phyloP scores from a whole-genome alignment of 37 sponge, comb jelly and placozoan species.

The Oopsacas minuta region DNA sequence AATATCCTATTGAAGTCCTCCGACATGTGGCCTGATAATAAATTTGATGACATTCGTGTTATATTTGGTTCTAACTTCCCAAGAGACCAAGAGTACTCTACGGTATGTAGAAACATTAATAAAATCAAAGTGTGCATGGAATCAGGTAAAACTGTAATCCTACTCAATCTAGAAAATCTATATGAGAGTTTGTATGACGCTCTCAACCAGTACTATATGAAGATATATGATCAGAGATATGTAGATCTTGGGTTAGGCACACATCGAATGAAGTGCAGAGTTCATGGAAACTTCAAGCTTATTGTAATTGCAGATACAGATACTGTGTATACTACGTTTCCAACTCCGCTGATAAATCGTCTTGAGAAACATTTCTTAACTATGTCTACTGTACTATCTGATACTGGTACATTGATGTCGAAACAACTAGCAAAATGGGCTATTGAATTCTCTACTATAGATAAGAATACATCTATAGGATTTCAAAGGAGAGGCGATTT shows the following conservation, averaged over 20 bases:
- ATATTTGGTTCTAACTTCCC: constrained; percentile 90
- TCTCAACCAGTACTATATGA: constrained; percentile 83
- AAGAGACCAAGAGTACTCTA: constrained; percentile 81
- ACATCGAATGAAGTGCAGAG: constrained; percentile 72
- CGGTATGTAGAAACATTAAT: constrained; percentile 84
- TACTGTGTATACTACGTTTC: constrained; percentile 70
- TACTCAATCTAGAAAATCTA: constrained; percentile 82
- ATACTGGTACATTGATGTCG: neutral
- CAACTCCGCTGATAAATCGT: constrained; percentile 84
- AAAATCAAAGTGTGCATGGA: constrained; percentile 92
- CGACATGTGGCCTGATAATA: neutral
- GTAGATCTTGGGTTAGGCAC: constrained; percentile 80
- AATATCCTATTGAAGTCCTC: constrained; percentile 49
- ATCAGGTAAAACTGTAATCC: constrained; percentile 69
- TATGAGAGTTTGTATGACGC: constrained; percentile 94
- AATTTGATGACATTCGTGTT: constrained; percentile 32
- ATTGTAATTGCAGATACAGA: constrained; percentile 69
- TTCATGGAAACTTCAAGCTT: constrained; percentile 60
- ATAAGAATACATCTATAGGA: neutral
- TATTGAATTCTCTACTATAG: neutral
- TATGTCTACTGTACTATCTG: constrained; percentile 39
- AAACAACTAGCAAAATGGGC: neutral
- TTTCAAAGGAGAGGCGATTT: neutral
- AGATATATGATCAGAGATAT: constrained; percentile 41
- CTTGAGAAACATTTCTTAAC: constrained; percentile 86